phyloP scores from a whole-genome alignment of 2,797 vertebrate species.

The Simalia tracyae region DNA sequence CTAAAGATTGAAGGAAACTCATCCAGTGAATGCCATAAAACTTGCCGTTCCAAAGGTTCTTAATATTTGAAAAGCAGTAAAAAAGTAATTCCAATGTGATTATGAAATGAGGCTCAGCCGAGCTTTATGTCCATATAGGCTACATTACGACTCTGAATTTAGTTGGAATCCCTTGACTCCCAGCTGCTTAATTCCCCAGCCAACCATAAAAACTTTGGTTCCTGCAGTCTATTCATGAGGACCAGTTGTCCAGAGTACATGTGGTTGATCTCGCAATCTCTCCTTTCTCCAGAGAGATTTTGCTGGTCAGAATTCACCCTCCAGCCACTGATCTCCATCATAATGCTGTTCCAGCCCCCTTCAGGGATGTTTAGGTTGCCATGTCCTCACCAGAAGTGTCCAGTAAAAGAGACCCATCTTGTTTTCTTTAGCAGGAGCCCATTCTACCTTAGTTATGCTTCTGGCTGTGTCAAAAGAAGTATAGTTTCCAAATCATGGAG shows the following conservation, averaged over 20 bases:
- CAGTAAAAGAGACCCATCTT: neutral
- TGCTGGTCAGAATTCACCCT: neutral
- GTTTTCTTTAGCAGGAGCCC: neutral
- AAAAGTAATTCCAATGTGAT: neutral
- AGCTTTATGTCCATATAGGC: neutral
- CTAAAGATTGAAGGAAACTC: neutral
- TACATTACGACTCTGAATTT: neutral
- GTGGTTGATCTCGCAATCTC: neutral
- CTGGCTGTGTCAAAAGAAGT: neutral
- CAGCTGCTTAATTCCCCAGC: neutral
- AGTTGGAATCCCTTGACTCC: neutral
- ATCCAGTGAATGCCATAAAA: neutral
- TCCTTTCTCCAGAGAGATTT: neutral
- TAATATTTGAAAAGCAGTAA: neutral
- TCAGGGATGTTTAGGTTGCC: neutral
- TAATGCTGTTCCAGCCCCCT: neutral
- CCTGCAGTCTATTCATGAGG: neutral
- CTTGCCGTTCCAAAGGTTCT: neutral
- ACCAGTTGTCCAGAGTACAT: neutral
- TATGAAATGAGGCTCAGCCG: neutral
- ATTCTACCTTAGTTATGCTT: neutral
- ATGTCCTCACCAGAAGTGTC: neutral
- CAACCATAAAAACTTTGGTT: neutral
- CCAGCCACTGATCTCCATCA: neutral
- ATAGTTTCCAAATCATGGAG: neutral